Base-by-base conservation (phyloP, 2,888 invertebrate genomes). In the Agonopterix arenella region DNA sequence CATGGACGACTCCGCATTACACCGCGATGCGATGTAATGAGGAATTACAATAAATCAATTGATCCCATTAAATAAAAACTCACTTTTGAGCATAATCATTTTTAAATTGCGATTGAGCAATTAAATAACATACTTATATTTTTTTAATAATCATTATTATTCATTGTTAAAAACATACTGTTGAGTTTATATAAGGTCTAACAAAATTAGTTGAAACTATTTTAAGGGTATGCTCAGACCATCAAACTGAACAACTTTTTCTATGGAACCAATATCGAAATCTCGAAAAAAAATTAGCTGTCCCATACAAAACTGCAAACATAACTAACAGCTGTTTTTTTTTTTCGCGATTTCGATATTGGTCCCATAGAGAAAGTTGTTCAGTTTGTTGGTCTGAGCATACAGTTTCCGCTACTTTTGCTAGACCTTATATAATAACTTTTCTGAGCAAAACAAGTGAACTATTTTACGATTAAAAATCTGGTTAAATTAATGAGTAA, bases 61-160 rank as follows among this genome's bases (percentile, higher is more conserved):
- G 79, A 79, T 81, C 72, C 72, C 72, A 73, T 52, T 70, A 76
- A 79, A 80, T 60, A 72, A 70, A 74, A 76, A 76, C 78, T 81
- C 81, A 75, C 77, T 69, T 70, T 84, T 88, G 85, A 88, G 88
- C 86, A 83, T 72, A 77, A 85, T 80, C 74, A 80, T 69, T 67
- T 69, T 75, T 74, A 60, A 59, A 71, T 80, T 80, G 80, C 76
- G 60, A 74, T 84, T 86, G 85, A 86, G 85, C 85, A 85, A 81
- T 75, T 70, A 69, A 65, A 76, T 65, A 62, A 61, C 53, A 55
- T 67, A 61, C 61, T 61, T 75, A 48, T 38, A 36, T 44, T 48
- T 48, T n/a, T 52, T 44, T 65, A 68, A 70, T 66, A 64, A 71
- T 70, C 60, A 66, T 67, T 63, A 52, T 40, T 46, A 47, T 36